Evolutionary conservation across 2,797 vertebrate genomes (phyloP).

Genomic region (Danio choprae): DNA sequence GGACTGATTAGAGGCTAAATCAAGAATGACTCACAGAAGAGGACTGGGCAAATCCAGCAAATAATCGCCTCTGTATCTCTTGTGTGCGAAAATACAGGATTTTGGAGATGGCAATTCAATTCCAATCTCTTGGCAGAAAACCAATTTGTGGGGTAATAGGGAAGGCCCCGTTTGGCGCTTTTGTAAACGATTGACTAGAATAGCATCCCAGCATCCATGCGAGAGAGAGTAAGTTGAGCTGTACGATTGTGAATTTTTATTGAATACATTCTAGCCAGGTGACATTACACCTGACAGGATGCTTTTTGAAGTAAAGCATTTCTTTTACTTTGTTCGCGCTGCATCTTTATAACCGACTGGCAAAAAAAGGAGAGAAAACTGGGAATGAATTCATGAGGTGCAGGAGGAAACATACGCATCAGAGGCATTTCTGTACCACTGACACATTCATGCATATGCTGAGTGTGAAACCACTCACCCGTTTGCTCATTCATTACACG

Average conservation of each 20-base stretch:
- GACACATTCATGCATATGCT: constrained; percentile 29
- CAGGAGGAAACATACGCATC: neutral
- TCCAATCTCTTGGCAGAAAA: constrained; percentile 24
- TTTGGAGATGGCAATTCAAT: constrained; percentile 27
- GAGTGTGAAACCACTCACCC: neutral
- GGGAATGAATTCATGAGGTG: neutral
- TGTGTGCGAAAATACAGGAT: constrained; percentile 30
- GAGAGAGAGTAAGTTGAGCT: neutral
- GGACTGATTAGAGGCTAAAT: constrained; percentile 71
- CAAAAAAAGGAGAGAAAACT: neutral
- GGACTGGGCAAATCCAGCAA: constrained; percentile 38
- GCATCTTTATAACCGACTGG: neutral
- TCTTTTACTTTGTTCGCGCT: constrained; percentile 1
- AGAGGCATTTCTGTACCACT: neutral
- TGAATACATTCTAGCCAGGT: neutral
- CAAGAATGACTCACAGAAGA: constrained; percentile 43
- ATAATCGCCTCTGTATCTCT: constrained; percentile 43
- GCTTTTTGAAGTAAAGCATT: neutral
- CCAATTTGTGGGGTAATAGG: constrained; percentile 34
- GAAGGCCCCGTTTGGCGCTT: constrained; percentile 17
- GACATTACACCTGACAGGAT: neutral
- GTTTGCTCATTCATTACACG: constrained; percentile 4
- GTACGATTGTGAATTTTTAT: constrained; percentile 8
- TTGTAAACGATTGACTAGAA: constrained; percentile 15
- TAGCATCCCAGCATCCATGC: constrained; percentile 16